Base-by-base conservation (phyloP, 2,113 vertebrate species). In the Erythrolamprus reginae region DNA sequence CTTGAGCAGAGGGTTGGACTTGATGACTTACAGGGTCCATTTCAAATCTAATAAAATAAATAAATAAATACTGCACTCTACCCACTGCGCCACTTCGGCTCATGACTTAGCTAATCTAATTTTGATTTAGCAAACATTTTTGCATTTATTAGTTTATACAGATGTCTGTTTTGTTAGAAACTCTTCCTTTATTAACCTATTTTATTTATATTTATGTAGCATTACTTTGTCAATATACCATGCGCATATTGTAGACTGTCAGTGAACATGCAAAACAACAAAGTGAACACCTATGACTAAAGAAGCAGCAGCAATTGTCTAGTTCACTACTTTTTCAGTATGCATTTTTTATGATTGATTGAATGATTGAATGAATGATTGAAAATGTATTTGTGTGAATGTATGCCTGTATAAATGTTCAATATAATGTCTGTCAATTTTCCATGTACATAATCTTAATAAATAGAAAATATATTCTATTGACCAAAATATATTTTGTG, bases 381-480 rank as follows among this genome's bases (percentile, higher is more conserved):
- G 47, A 47, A 47, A 47, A 47, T 47, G 6, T 6, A 47, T n/a
- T 65, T 65, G 58, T n/a, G 10, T n/a, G 28, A 65, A 65, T n/a
- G 58, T 28, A 33, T 65, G 28, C 28, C 28, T 12, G 28, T 65
- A n/a, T 70, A 70, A 33, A n/a, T 70, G 13, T 70, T 15, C n/a
- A 70, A 33, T 33, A 70, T 70, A 70, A 33, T 33, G 13, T 61
- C 50, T 24, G 89, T 88, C 8, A 93, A 91, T 92, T 94, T 95
- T 91, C 94, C 15, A 83, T 65, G 85, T 93, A 94, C 48, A 91
- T 24, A n/a, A 93, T 93, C 86, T 86, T 28, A 42, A 88, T 91
- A 91, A 86, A 55, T 9, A 53, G 92, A 95, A 93, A 91, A 90
- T 82, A 93, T 19, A 92, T 92, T 93, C 93, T 15, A 33, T 65